Conservation (phyloP, 1,140 invertebrate genomes). For the Orius laevigatus region DNA sequence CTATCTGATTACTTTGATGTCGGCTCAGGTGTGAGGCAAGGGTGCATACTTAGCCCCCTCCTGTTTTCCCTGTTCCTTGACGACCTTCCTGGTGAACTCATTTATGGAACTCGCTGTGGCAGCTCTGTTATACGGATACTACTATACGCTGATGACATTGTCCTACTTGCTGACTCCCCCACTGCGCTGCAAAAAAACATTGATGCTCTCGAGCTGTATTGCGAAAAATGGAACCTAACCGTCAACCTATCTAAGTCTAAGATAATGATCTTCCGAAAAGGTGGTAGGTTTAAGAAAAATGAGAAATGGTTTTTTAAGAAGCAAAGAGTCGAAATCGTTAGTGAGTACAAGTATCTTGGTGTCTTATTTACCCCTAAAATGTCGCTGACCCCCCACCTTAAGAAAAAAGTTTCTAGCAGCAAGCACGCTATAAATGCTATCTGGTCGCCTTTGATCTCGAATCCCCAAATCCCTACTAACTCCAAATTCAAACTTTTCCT, state of each 20-base stretch:
- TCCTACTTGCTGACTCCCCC: not conserved
- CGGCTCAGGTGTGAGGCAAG: not conserved
- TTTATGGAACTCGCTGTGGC: not conserved
- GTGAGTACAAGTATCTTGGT: not conserved
- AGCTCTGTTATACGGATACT: conserved; percentile 1
- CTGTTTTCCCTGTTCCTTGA: conserved; percentile 10
- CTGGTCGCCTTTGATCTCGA: too few relatives aligned
- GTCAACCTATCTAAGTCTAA: too few relatives aligned
- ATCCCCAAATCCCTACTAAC: too few relatives aligned
- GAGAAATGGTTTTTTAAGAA: too few relatives aligned
- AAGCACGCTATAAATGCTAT: too few relatives aligned
- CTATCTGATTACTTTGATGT: not conserved
- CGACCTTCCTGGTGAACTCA: conserved; percentile 4
- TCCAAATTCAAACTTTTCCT: too few relatives aligned
- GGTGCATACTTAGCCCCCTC: not conserved
- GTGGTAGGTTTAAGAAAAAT: too few relatives aligned
- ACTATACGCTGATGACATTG: conserved; percentile 9
- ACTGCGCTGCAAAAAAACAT: not conserved
- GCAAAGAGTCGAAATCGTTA: too few relatives aligned
- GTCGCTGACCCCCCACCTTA: too few relatives aligned
- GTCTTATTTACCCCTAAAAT: too few relatives aligned
- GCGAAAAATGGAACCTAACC: conserved; percentile 5
- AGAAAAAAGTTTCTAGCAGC: too few relatives aligned
- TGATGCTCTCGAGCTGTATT: conserved; percentile 9
- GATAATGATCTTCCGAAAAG: too few relatives aligned